These are phyloP conservation scores for Centropus bengalensis DNA, from an alignment of 2,113 vertebrate genomes.

Conservation along the genomic window DNA sequence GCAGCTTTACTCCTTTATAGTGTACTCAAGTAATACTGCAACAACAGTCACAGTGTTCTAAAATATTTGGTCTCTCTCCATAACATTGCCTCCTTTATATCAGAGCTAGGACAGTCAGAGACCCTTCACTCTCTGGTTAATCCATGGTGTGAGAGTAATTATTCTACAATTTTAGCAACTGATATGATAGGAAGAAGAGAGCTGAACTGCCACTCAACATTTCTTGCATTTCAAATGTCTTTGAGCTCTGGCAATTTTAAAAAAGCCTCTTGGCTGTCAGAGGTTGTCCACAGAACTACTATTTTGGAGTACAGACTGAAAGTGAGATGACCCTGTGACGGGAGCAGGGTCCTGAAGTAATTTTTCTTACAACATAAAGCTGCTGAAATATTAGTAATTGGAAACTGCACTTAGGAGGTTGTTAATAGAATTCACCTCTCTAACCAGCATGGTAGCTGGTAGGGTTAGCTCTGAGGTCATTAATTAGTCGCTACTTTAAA, in stretches of 20 bases:
- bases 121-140: background rate
- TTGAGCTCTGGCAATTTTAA: constrained; percentile 15
- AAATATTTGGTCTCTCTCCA: background rate
- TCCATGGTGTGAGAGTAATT: constrained; percentile 1
- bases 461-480: constrained; percentile 62
- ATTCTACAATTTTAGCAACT: background rate
- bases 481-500: constrained; percentile 54
- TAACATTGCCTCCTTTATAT: background rate
- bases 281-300: background rate
- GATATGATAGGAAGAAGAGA: background rate
- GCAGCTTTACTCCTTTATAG: background rate
- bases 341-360: constrained; percentile 8
- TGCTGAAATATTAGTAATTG: constrained; percentile 64
- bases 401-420: constrained; percentile 46
- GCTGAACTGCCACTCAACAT: background rate
- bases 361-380: constrained; percentile 47
- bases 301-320: constrained; percentile 7
- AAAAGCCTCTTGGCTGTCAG: background rate
- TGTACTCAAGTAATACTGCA: background rate
- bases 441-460: constrained; percentile 32
- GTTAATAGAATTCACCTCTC: constrained; percentile 56
- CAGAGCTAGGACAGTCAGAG: background rate
- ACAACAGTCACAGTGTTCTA: background rate
- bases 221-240: constrained; percentile 15
- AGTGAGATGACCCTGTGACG: constrained; percentile 42